These are phyloP conservation scores for Leptoclinus maculatus DNA, from an alignment of 2,797 vertebrate species.

Conservation along the genomic window DNA sequence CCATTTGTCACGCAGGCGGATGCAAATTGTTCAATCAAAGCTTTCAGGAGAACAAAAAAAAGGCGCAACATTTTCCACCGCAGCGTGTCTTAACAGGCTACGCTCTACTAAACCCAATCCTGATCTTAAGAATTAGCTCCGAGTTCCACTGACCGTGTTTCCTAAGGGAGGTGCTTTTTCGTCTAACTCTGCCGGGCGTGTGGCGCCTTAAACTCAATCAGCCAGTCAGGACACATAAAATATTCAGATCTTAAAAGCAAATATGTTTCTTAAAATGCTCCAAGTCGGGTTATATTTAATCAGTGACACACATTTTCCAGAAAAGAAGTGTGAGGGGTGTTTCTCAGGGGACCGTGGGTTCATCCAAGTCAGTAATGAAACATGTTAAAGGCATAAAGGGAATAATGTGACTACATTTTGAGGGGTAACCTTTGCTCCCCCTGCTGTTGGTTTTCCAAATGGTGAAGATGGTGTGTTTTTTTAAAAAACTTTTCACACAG, in stretches of 20 bases:
- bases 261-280: constrained; percentile 75
- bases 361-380: constrained; percentile 61
- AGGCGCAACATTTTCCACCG: constrained; percentile 66
- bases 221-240: constrained; percentile 77
- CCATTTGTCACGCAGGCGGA: constrained; percentile 51
- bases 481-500: constrained; percentile 66
- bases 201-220: constrained; percentile 73
- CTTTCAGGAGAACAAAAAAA: constrained; percentile 69
- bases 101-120: constrained; percentile 76
- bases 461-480: not conserved
- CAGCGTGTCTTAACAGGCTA: constrained; percentile 75
- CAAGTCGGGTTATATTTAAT: constrained; percentile 78
- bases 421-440: constrained; percentile 36
- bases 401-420: constrained; percentile 20
- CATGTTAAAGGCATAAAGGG: constrained; percentile 49
- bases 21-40: constrained; percentile 73
- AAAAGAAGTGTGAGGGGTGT: constrained; percentile 47
- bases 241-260: constrained; percentile 85
- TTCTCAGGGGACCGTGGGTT: constrained; percentile 55
- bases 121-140: constrained; percentile 69
- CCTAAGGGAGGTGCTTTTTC: constrained; percentile 66
- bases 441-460: constrained; percentile 31
- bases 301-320: constrained; percentile 72
- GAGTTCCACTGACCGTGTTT: constrained; percentile 75
- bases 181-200: constrained; percentile 49